These are phyloP conservation scores for Geotria australis DNA, from an alignment of 2,797 vertebrate species.

Conservation along the genomic window DNA sequence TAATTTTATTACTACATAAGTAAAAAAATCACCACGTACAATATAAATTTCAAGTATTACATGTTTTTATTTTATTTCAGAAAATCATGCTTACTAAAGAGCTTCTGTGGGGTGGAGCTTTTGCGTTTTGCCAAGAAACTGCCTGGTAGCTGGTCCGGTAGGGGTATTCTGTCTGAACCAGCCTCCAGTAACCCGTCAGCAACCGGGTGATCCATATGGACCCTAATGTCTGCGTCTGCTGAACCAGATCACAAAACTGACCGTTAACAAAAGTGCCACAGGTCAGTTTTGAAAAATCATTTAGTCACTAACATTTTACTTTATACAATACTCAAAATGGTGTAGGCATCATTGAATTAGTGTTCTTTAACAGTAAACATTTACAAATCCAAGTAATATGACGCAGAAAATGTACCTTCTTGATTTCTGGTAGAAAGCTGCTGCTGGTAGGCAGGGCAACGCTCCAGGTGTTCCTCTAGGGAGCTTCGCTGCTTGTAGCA, in stretches of 20 bases:
- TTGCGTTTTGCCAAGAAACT: conserved; percentile 69
- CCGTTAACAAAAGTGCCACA: neutral
- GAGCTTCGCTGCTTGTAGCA: neutral
- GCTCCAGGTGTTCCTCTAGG: neutral
- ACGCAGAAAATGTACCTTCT: no score
- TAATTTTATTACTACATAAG: neutral
- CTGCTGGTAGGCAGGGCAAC: neutral
- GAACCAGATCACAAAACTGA: neutral
- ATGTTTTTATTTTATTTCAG: no score
- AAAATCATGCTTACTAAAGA: conserved; percentile 33
- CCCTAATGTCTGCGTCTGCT: no score
- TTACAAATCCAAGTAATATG: no score
- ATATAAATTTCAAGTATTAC: no score
- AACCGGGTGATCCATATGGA: conserved; percentile 11
- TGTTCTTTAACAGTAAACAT: no score
- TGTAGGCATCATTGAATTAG: no score
- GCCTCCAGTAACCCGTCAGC: conserved; percentile 36
- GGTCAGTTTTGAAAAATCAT: no score
- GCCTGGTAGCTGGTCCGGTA: conserved; percentile 43
- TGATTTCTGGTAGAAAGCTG: conserved; percentile 8
- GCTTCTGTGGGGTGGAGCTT: conserved; percentile 74
- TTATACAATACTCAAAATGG: neutral
- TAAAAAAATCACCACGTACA: no score
- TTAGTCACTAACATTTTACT: no score
- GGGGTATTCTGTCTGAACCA: conserved; percentile 35